Evolutionary conservation across 2,113 vertebrate genomes (phyloP).

Genomic region (Aldabrachelys gigantea): DNA sequence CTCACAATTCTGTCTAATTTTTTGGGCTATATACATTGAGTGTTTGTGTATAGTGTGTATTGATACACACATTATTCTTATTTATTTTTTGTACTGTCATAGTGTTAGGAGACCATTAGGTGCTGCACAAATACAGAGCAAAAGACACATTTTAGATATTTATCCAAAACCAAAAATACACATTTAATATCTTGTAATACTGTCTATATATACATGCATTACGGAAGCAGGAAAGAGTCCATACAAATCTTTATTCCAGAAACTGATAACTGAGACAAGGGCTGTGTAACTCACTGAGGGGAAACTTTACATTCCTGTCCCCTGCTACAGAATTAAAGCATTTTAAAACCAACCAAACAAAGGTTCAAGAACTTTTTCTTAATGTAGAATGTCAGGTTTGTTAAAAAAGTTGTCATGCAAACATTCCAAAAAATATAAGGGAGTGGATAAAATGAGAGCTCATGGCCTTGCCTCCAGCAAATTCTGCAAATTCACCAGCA

Average conservation of each 20-base stretch:
- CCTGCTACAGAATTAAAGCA: not conserved
- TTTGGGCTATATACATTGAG: not conserved
- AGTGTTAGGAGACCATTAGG: too few relatives aligned
- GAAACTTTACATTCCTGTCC: not conserved
- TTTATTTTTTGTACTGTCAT: too few relatives aligned
- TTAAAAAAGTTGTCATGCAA: not conserved
- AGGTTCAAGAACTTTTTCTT: conserved; percentile 30
- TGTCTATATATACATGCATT: not conserved
- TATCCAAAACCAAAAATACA: not conserved
- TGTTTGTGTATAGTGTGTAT: not conserved
- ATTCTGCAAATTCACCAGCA: not conserved
- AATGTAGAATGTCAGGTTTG: conserved; percentile 1
- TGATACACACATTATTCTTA: too few relatives aligned
- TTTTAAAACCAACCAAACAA: not conserved
- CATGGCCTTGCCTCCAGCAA: not conserved
- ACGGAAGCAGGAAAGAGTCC: not conserved
- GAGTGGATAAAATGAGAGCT: not conserved
- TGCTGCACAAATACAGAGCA: not conserved
- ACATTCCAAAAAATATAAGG: not conserved
- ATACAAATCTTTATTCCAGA: not conserved
- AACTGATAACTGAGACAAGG: not conserved
- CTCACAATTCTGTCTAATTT: not conserved
- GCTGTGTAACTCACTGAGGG: not conserved
- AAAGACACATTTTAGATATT: not conserved
- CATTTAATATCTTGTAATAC: not conserved